Conservation (phyloP, 1,140 invertebrate genomes). For the Bombus confusus region DNA sequence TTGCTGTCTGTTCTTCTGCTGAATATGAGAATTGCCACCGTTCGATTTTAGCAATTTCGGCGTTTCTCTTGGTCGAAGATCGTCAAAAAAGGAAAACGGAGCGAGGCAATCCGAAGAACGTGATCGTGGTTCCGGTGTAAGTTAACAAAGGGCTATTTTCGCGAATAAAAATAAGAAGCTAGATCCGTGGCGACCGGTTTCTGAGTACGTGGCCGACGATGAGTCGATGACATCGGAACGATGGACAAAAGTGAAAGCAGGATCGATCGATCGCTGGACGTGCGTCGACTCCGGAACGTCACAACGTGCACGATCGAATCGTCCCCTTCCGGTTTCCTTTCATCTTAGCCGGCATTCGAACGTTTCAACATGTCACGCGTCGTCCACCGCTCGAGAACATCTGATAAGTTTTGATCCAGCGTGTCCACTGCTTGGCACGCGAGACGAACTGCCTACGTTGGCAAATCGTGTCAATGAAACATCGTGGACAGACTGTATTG, state of each 20-base stretch:
- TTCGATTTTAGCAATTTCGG: background rate
- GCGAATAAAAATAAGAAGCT: conserved; percentile 26
- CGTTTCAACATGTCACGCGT: conserved; percentile 45
- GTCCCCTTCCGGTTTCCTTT: conserved; percentile 56
- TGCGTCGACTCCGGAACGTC: conserved; percentile 58
- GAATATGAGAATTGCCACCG: background rate
- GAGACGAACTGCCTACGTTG: conserved; percentile 29
- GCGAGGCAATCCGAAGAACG: background rate
- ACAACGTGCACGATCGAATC: conserved; percentile 55
- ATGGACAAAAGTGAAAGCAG: conserved; percentile 60
- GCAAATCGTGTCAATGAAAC: conserved; percentile 33
- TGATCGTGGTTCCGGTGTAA: background rate
- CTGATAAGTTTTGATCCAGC: conserved; percentile 56
- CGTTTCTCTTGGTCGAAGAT: background rate
- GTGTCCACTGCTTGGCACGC: conserved; percentile 31
- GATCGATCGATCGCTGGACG: conserved; percentile 59
- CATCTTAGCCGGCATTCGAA: conserved; percentile 52
- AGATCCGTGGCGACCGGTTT: conserved; percentile 3
- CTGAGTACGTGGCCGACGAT: background rate
- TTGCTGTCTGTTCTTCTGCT: background rate
- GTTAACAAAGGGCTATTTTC: background rate
- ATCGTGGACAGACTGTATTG: background rate
- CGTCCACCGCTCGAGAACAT: conserved; percentile 48
- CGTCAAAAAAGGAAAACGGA: background rate
- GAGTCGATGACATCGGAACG: conserved; percentile 39